Conservation (phyloP, 2,888 invertebrate genomes). For the Machimus atricapillus region DNA sequence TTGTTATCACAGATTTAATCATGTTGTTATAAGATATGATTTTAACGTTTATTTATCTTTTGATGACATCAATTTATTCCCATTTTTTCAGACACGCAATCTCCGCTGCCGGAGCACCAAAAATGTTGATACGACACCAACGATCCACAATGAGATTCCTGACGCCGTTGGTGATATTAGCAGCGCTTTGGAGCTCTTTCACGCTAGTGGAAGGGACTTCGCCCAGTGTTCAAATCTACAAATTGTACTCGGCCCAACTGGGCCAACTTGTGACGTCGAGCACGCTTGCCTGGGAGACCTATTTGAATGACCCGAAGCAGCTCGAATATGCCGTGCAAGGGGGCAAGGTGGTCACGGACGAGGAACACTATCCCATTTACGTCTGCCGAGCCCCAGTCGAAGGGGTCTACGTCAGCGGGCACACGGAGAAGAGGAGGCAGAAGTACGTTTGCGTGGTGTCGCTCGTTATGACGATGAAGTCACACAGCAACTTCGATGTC, state of each 20-base stretch:
- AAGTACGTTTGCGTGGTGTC: constrained; percentile 73
- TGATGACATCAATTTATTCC: neutral
- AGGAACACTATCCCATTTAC: constrained; percentile 67
- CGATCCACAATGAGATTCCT: neutral
- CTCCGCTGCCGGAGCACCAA: neutral
- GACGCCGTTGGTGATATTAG: constrained; percentile 3
- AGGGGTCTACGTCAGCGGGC: constrained; percentile 77
- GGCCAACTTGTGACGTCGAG: constrained; percentile 81
- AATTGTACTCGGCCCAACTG: constrained; percentile 58
- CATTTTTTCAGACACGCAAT: neutral
- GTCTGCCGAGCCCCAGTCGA: constrained; percentile 77
- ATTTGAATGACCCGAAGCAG: constrained; percentile 62
- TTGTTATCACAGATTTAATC: no score
- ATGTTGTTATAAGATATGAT: neutral
- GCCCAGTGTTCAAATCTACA: constrained; percentile 57
- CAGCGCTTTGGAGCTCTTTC: constrained; percentile 36
- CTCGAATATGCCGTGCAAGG: constrained; percentile 74
- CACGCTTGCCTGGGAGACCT: constrained; percentile 77
- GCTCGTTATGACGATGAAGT: constrained; percentile 66
- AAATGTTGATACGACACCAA: constrained; percentile 10
- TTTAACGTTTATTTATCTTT: neutral
- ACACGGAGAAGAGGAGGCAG: constrained; percentile 64
- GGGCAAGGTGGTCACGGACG: constrained; percentile 61
- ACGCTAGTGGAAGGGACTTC: constrained; percentile 50
- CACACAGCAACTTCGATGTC: constrained; percentile 72